Evolutionary conservation across 2,888 invertebrate genomes (phyloP).

Genomic region (Sphaeridia pumilis): DNA sequence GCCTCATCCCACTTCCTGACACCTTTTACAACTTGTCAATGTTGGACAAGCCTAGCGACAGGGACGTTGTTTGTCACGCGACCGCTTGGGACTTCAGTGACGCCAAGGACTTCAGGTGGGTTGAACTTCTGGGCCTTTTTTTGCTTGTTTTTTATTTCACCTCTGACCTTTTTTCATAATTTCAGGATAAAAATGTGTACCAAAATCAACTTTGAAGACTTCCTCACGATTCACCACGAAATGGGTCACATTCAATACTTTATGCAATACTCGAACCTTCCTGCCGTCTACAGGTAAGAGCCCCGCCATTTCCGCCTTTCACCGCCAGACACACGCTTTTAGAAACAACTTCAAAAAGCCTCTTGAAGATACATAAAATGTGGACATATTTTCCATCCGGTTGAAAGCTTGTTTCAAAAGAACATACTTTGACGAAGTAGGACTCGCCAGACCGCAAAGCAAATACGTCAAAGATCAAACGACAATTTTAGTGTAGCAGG

Average conservation of each 20-base stretch:
- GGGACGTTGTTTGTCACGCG: conserved; percentile 54
- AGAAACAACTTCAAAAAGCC: too few species aligned
- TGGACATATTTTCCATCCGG: too few species aligned
- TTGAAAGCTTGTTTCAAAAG: too few species aligned
- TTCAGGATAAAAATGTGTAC: conserved; percentile 71
- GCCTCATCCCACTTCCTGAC: conserved; percentile 63
- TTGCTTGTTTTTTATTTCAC: not conserved
- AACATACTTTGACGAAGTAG: too few species aligned
- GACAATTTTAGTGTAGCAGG: too few species aligned
- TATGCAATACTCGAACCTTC: conserved; percentile 60
- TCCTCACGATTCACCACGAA: conserved; percentile 74
- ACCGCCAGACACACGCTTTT: too few species aligned
- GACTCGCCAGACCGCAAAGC: too few species aligned
- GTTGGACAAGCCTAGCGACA: conserved; percentile 57
- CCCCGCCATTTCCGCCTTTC: too few species aligned
- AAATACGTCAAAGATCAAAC: too few species aligned
- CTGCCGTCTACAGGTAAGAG: conserved; percentile 57
- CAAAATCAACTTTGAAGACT: conserved; percentile 61
- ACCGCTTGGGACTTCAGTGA: conserved; percentile 60
- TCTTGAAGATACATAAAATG: too few species aligned
- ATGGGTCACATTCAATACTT: conserved; percentile 72
- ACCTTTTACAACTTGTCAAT: conserved; percentile 71
- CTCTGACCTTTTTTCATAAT: conserved; percentile 17
- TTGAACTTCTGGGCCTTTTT: too few species aligned
- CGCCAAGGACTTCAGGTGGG: conserved; percentile 70